phyloP scores from a whole-genome alignment of 2,888 invertebrate species.

The Acrobasis consociella region DNA sequence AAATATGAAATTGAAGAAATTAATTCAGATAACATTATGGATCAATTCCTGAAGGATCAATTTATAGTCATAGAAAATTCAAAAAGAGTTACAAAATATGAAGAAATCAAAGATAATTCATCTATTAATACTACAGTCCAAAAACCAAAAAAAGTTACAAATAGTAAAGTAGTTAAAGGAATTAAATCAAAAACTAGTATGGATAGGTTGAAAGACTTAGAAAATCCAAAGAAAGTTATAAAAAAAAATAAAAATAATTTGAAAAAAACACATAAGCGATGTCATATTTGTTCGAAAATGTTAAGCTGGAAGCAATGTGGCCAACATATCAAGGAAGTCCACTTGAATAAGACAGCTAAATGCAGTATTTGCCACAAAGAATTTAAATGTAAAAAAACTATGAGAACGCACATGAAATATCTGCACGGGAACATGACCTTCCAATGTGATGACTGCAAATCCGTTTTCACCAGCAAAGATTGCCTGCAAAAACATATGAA shows the following conservation, averaged over 20 bases:
- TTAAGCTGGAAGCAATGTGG: conserved; percentile 39
- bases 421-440: neutral
- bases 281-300: conserved; percentile 36
- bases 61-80: neutral
- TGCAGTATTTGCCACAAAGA: conserved; percentile 4
- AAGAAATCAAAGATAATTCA: neutral
- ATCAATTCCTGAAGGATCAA: neutral
- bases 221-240: neutral
- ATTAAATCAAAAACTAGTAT: neutral
- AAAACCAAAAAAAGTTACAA: neutral
- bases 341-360: conserved; percentile 22
- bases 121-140: too few species aligned
- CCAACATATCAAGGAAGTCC: conserved; percentile 38
- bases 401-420: neutral
- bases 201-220: neutral
- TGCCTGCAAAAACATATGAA: conserved; percentile 25
- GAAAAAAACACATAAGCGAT: conserved; percentile 26
- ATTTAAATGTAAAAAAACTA: neutral
- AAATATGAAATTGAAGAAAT: neutral
- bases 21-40: neutral
- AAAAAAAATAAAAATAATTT: neutral
- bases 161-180: neutral
- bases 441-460: neutral
- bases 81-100: neutral
- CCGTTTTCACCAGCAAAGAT: conserved; percentile 1